Evolutionary conservation across 1,140 invertebrate genomes (phyloP).

Genomic region (Lepidotrigona ventralis): DNA sequence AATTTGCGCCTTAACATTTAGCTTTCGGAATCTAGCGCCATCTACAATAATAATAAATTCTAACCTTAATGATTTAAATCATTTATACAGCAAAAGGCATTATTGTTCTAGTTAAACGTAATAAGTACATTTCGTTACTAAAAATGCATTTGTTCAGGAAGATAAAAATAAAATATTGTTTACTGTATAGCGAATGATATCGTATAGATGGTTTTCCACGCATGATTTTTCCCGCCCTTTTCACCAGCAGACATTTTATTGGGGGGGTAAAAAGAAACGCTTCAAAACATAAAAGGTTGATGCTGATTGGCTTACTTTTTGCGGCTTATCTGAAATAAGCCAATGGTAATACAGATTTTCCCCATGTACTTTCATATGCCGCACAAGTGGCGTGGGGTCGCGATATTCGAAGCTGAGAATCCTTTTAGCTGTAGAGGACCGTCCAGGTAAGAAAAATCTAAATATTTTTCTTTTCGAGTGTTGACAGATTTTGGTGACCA

Average conservation of each 20-base stretch:
- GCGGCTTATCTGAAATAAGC: slow-evolving; percentile 83
- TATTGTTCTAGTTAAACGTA: background rate
- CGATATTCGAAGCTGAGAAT: slow-evolving; percentile 82
- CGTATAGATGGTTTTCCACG: slow-evolving; percentile 40
- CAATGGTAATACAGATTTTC: slow-evolving; percentile 80
- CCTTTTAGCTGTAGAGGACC: slow-evolving; percentile 81
- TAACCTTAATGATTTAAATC: slow-evolving; percentile 60
- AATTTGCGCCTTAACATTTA: slow-evolving; percentile 14
- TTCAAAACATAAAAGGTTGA: slow-evolving; percentile 78
- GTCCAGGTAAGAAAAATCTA: slow-evolving; percentile 82
- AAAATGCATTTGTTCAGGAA: background rate
- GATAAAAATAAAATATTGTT: background rate
- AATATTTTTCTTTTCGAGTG: slow-evolving; percentile 78
- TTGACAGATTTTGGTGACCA: slow-evolving; percentile 77
- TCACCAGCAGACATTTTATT: slow-evolving; percentile 66
- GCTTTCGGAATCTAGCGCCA: slow-evolving; percentile 47
- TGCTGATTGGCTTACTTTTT: slow-evolving; percentile 82
- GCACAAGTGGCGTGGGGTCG: slow-evolving; percentile 84
- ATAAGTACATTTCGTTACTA: background rate
- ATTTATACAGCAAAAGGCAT: slow-evolving; percentile 13
- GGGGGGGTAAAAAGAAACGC: slow-evolving; percentile 79
- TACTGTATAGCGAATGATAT: background rate
- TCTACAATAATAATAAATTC: slow-evolving; percentile 52
- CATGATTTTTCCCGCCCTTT: slow-evolving; percentile 71
- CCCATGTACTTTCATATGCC: slow-evolving; percentile 80